A percentile compares a stretch with the other conserved stretches of the same genome.
Conservation (phyloP, 2,888 invertebrate species). For the Drosophila pegasa region DNA sequence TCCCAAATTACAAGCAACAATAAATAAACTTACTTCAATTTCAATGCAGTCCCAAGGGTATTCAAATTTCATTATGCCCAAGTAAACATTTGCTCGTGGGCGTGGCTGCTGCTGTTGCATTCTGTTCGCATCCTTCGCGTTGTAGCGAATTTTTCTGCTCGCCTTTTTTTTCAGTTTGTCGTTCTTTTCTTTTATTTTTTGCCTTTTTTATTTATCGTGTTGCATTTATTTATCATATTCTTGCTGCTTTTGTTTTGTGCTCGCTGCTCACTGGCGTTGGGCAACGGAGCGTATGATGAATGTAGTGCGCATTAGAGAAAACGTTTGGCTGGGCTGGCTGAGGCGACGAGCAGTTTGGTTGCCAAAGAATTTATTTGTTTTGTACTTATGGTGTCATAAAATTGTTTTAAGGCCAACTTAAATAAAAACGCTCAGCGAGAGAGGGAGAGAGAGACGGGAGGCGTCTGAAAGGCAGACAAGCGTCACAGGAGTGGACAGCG, state of each 20-base stretch:
- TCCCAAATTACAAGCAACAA: background rate
- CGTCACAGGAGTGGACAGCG: conserved; percentile 41
- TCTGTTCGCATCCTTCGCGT: conserved; percentile 51
- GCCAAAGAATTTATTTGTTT: conserved; percentile 74
- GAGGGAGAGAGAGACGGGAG: background rate
- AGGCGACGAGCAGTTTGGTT: background rate
- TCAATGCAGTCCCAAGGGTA: conserved; percentile 12
- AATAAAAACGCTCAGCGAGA: conserved; percentile 50
- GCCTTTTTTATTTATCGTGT: conserved; percentile 29
- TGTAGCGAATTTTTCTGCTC: conserved; percentile 36
- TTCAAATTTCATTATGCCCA: background rate
- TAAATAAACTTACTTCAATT: background rate
- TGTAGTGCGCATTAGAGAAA: conserved; percentile 70
- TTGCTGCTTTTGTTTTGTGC: conserved; percentile 56
- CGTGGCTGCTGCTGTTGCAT: conserved; percentile 50
- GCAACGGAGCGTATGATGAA: conserved; percentile 76
- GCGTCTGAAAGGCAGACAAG: conserved; percentile 6
- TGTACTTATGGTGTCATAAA: conserved; percentile 78
- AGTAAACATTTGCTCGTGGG: background rate
- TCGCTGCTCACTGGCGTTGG: conserved; percentile 28
- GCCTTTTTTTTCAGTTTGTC: conserved; percentile 16
- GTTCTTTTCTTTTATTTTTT: conserved; percentile 7
- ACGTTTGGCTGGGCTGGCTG: conserved; percentile 27
- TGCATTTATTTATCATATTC: conserved; percentile 75
- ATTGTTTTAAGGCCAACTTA: conserved; percentile 76